A percentile compares a stretch with the other conserved stretches of the same genome.
phyloP scores from a whole-genome alignment of 2,888 invertebrate species.

The Phymatocera aterrima region DNA sequence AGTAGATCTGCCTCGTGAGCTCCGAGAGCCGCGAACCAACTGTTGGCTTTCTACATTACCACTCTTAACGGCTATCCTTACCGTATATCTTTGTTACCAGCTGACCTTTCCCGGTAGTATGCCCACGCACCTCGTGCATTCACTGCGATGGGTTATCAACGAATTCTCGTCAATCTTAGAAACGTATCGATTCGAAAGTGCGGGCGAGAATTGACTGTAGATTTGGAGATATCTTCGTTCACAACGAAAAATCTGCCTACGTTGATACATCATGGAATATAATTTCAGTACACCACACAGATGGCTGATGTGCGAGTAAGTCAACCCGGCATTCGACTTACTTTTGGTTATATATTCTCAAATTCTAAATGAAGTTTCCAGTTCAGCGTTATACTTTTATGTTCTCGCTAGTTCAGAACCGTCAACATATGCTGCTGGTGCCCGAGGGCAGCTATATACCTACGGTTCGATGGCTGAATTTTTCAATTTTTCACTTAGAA shows the following conservation, averaged over 20 bases:
- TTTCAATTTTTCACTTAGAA: background rate
- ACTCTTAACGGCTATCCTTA: background rate
- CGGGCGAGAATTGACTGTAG: too few species aligned
- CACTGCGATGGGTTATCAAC: background rate
- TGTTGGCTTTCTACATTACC: background rate
- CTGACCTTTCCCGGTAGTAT: background rate
- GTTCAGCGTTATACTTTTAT: background rate
- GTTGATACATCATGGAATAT: too few species aligned
- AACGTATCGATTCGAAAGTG: too few species aligned
- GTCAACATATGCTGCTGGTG: background rate
- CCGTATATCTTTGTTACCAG: background rate
- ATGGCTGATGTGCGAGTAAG: background rate
- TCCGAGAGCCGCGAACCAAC: background rate
- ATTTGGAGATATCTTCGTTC: too few species aligned
- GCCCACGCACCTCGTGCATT: background rate
- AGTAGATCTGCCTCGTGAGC: constrained; percentile 11
- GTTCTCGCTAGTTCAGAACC: background rate
- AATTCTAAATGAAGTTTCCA: background rate
- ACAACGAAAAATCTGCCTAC: too few species aligned
- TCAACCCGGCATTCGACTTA: background rate
- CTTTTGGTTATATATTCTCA: background rate
- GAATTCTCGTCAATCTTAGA: background rate
- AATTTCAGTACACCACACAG: background rate
- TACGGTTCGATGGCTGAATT: constrained; percentile 27
- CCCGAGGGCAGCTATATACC: constrained; percentile 1